Conservation (phyloP, 2,113 vertebrate species). For the Poeciliopsis occidentalis region DNA sequence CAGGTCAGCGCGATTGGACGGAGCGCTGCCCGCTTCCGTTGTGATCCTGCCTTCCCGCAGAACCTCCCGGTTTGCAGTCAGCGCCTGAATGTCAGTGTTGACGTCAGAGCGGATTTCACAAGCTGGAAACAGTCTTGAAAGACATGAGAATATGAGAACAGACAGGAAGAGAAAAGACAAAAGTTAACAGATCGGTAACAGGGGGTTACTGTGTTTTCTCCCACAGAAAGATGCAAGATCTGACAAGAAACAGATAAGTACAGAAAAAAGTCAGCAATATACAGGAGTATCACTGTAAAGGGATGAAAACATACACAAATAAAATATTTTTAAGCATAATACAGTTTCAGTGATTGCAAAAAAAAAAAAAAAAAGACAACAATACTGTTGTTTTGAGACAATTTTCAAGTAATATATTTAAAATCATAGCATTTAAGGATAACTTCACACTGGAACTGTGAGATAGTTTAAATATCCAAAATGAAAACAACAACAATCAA, state of each 20-base stretch:
- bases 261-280: not conserved
- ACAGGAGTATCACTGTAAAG: not conserved
- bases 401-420: too few relatives aligned
- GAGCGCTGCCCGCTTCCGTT: not conserved
- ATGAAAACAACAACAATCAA: too few relatives aligned
- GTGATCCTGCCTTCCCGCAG: conserved; percentile 13
- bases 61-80: conserved; percentile 44
- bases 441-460: too few relatives aligned
- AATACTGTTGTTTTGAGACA: too few relatives aligned
- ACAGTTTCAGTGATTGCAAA: too few relatives aligned
- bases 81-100: conserved; percentile 58
- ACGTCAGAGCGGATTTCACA: conserved; percentile 52
- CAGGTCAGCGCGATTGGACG: conserved; percentile 34
- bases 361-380: too few relatives aligned
- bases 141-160: not conserved
- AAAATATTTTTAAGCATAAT: too few relatives aligned
- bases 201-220: not conserved
- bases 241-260: not conserved
- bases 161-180: not conserved
- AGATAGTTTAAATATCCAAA: too few relatives aligned
- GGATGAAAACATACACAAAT: too few relatives aligned
- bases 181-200: not conserved
- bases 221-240: not conserved
- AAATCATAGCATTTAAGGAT: too few relatives aligned
- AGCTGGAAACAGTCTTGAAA: conserved; percentile 21